phyloP scores from a whole-genome alignment of 2,888 invertebrate genomes.

The Eutolmus rufibarbis region DNA sequence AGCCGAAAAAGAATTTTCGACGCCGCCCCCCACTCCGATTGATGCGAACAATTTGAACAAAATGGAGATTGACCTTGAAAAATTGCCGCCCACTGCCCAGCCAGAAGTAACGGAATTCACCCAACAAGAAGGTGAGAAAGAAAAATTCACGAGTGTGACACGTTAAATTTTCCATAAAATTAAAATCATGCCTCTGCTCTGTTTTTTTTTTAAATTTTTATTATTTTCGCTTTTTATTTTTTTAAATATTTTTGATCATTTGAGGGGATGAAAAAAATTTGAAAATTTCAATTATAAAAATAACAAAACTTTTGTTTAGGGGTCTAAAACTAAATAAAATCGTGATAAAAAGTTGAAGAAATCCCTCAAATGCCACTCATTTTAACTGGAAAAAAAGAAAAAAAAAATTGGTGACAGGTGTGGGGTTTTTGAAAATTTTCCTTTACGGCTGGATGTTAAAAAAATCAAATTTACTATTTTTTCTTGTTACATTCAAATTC shows the following conservation, averaged over 20 bases:
- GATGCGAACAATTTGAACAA: conserved; percentile 38
- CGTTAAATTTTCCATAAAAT: neutral
- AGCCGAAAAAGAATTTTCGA: neutral
- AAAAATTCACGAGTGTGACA: neutral
- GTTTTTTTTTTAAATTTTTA: too few species aligned
- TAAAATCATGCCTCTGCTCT: too few species aligned
- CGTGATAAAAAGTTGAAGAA: too few species aligned
- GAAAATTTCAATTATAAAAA: neutral
- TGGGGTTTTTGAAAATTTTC: neutral
- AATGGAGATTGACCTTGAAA: conserved; percentile 7
- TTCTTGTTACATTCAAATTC: too few species aligned
- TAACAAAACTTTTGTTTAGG: too few species aligned
- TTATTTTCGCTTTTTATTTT: too few species aligned
- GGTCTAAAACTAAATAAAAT: too few species aligned
- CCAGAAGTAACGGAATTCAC: conserved; percentile 47
- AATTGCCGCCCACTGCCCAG: conserved; percentile 49
- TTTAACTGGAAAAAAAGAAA: neutral
- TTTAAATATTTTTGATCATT: too few species aligned
- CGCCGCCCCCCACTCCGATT: conserved; percentile 51
- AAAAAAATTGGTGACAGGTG: neutral
- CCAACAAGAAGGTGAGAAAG: conserved; percentile 44
- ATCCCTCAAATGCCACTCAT: neutral
- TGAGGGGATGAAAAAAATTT: neutral
- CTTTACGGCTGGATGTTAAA: neutral
- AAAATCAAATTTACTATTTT: too few species aligned